phyloP scores from a whole-genome alignment of 2,797 vertebrate species.

The Tiaroga cobitis region DNA sequence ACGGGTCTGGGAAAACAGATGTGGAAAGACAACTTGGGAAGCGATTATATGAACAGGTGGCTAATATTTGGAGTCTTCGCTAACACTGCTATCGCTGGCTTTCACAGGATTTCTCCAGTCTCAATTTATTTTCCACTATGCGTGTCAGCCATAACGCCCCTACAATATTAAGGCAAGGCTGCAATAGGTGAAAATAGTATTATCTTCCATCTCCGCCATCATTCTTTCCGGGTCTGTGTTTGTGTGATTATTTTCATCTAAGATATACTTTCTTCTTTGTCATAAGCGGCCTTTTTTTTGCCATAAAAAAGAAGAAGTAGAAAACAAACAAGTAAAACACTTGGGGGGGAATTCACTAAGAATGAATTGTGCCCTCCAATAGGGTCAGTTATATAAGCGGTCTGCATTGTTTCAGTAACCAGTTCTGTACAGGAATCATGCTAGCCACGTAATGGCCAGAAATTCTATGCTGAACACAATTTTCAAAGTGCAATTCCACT shows the following conservation, averaged over 20 bases:
- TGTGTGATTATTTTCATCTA: slow-evolving; percentile 46
- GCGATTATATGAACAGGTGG: slow-evolving; percentile 20
- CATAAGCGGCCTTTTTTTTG: not conserved
- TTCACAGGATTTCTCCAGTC: slow-evolving; percentile 10
- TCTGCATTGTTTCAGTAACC: not conserved
- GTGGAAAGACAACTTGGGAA: not conserved
- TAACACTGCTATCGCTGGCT: not conserved
- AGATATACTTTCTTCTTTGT: slow-evolving; percentile 33
- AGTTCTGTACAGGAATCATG: not conserved
- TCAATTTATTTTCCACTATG: slow-evolving; percentile 28
- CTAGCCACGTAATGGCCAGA: not conserved
- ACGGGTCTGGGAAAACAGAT: slow-evolving; percentile 2
- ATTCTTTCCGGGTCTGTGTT: slow-evolving; percentile 23
- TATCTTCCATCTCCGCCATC: slow-evolving; percentile 15
- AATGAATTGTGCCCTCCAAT: not conserved
- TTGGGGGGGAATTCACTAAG: not conserved
- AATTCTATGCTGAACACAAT: not conserved
- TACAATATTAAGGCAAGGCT: slow-evolving; percentile 21
- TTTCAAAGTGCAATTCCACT: not conserved
- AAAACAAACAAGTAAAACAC: slow-evolving; percentile 32
- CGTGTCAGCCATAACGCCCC: slow-evolving; percentile 25
- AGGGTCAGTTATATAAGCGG: not conserved
- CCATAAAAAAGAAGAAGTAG: not conserved
- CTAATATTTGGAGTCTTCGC: slow-evolving; percentile 24
- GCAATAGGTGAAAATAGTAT: slow-evolving; percentile 41